Percentiles rank a stretch among this genome's conserved stretches.
Evolutionary conservation across 2,113 vertebrate genomes (phyloP).

Genomic region (Muntiacus muntjak): DNA sequence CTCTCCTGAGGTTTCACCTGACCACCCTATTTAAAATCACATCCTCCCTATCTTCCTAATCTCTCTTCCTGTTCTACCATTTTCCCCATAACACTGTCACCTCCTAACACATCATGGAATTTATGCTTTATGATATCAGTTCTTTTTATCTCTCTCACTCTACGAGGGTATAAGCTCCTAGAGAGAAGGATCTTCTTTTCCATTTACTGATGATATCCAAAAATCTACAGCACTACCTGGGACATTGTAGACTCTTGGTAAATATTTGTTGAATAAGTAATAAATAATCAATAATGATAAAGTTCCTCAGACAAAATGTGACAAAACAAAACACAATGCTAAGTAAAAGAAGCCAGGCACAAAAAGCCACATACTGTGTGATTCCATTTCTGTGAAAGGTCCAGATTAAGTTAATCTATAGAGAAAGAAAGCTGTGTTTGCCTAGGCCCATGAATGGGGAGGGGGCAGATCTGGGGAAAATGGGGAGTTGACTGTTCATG

Average conservation of each 20-base stretch:
- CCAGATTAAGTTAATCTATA: neutral
- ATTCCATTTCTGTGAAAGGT: neutral
- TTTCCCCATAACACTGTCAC: neutral
- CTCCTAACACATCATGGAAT: neutral
- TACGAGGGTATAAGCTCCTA: neutral
- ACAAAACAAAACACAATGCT: neutral
- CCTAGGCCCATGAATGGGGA: neutral
- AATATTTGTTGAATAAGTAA: constrained; percentile 5
- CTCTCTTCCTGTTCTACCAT: neutral
- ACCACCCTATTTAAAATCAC: neutral
- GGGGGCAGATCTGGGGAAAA: neutral
- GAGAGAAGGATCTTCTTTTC: neutral
- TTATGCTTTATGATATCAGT: neutral
- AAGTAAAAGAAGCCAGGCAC: neutral
- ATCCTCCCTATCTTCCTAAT: neutral
- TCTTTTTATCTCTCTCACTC: neutral
- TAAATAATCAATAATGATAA: neutral
- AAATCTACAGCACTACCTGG: neutral
- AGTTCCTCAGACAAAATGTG: neutral
- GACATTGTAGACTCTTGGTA: neutral
- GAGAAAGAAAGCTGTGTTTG: neutral
- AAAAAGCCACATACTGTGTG: neutral
- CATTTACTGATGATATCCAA: neutral
- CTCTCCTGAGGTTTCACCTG: neutral
- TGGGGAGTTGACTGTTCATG: neutral